These are phyloP conservation scores for Stigmatopora nigra DNA, from an alignment of 2,113 vertebrate species.

Conservation along the genomic window DNA sequence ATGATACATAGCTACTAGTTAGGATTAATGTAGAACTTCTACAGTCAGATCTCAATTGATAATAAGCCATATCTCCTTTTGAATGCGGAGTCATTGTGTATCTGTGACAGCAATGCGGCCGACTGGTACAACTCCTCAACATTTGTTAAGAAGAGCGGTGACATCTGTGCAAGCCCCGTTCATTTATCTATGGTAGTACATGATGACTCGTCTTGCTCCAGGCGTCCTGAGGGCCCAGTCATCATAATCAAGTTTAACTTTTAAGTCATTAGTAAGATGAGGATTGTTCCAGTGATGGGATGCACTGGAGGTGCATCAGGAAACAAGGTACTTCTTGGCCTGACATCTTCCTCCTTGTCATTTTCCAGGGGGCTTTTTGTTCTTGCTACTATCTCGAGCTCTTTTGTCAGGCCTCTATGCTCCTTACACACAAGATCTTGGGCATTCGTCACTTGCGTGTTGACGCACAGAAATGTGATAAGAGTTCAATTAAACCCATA, in stretches of 20 bases:
- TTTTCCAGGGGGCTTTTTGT: slow-evolving; percentile 12
- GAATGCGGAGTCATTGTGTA: slow-evolving; percentile 8
- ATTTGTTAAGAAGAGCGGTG: slow-evolving; percentile 14
- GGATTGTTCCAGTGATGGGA: slow-evolving; percentile 50
- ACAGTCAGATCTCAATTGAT: not conserved
- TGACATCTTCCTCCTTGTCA: slow-evolving; percentile 23
- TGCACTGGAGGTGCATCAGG: slow-evolving; percentile 38
- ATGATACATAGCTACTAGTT: too few relatives aligned
- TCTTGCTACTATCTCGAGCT: not conserved
- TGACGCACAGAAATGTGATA: not conserved
- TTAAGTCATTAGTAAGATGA: slow-evolving; percentile 61
- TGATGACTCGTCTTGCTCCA: slow-evolving; percentile 2
- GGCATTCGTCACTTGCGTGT: not conserved
- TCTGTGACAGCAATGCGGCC: slow-evolving; percentile 6
- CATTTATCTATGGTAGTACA: slow-evolving; percentile 31
- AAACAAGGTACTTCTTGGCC: slow-evolving; percentile 24
- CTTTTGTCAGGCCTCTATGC: not conserved
- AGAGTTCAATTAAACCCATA: not conserved
- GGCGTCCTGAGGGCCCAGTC: slow-evolving; percentile 25
- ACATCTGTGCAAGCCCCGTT: slow-evolving; percentile 25
- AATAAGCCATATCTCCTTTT: slow-evolving; percentile 16
- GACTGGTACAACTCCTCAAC: slow-evolving; percentile 18
- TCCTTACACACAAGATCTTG: not conserved
- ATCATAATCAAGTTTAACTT: slow-evolving; percentile 19
- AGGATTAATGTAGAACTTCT: not conserved